These are phyloP conservation scores for Alloplasta piceator DNA, from an alignment of 2,888 invertebrate genomes.

Conservation along the genomic window DNA sequence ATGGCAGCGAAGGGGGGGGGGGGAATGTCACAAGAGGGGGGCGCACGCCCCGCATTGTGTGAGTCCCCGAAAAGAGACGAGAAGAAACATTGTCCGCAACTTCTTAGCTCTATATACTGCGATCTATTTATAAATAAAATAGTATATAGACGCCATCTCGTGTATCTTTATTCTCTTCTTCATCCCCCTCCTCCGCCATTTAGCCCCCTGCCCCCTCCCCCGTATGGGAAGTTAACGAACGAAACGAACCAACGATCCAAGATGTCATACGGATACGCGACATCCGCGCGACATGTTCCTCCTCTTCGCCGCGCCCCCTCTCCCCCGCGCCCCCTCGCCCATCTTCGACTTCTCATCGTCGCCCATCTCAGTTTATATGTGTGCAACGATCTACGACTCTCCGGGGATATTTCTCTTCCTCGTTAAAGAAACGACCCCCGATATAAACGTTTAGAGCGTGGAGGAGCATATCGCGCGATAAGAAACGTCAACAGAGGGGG, in stretches of 20 bases:
- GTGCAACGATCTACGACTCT: constrained; percentile 5
- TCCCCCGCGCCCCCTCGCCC: not conserved
- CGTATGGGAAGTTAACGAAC: constrained; percentile 45
- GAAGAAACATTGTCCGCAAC: constrained; percentile 51
- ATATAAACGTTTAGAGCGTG: constrained; percentile 48
- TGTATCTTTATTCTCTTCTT: constrained; percentile 2
- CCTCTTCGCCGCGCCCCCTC: constrained; percentile 21
- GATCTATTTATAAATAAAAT: constrained; percentile 57
- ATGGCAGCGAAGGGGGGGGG: constrained; percentile 56
- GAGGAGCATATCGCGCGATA: constrained; percentile 41
- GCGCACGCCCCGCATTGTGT: too few species aligned
- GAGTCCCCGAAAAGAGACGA: not conserved
- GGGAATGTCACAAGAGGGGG: too few species aligned
- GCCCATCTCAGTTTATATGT: too few species aligned
- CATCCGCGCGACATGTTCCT: constrained; percentile 56
- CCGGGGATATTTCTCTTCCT: constrained; percentile 30
- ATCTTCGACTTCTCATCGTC: too few species aligned
- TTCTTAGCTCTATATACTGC: constrained; percentile 22
- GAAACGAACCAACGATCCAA: constrained; percentile 43
- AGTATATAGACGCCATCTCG: constrained; percentile 22
- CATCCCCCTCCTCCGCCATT: not conserved
- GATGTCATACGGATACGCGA: constrained; percentile 48
- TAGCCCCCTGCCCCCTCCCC: not conserved
- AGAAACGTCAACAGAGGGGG: constrained; percentile 31
- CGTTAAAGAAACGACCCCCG: constrained; percentile 48